These are phyloP conservation scores for Philereme transversata DNA, from an alignment of 2,888 invertebrate species.

Conservation along the genomic window DNA sequence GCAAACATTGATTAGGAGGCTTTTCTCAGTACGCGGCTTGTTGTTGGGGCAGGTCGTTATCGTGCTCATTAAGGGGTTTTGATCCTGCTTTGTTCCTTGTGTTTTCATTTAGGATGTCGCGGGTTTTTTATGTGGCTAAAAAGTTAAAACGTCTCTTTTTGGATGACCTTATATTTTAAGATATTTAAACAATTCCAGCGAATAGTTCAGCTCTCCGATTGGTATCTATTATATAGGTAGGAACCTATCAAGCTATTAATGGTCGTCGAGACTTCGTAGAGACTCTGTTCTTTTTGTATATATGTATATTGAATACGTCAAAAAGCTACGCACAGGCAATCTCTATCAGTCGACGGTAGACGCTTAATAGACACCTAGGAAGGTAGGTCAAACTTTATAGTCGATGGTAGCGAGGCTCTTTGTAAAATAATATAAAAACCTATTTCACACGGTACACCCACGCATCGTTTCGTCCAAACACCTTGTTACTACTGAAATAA, in stretches of 20 bases:
- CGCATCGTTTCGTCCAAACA: slow-evolving; percentile 25
- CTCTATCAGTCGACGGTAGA: too few relatives aligned
- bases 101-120: slow-evolving; percentile 10
- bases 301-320: too few relatives aligned
- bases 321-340: too few relatives aligned
- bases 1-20: slow-evolving; percentile 70
- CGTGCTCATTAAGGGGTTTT: slow-evolving; percentile 22
- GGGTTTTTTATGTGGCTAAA: background rate
- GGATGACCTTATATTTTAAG: background rate
- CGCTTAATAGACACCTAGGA: too few relatives aligned
- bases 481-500: slow-evolving; percentile 37
- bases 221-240: too few relatives aligned
- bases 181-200: background rate
- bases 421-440: background rate
- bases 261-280: too few relatives aligned
- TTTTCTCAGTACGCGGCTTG: slow-evolving; percentile 40
- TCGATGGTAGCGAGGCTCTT: too few relatives aligned
- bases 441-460: slow-evolving; percentile 22
- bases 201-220: too few relatives aligned
- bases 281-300: too few relatives aligned
- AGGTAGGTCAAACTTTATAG: too few relatives aligned
- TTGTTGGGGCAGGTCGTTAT: slow-evolving; percentile 55
- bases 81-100: slow-evolving; percentile 32
- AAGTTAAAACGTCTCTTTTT: background rate
- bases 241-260: too few relatives aligned